Evolutionary conservation across 2,888 invertebrate species (phyloP).

Genomic region (Caenorhabditis sinica): DNA sequence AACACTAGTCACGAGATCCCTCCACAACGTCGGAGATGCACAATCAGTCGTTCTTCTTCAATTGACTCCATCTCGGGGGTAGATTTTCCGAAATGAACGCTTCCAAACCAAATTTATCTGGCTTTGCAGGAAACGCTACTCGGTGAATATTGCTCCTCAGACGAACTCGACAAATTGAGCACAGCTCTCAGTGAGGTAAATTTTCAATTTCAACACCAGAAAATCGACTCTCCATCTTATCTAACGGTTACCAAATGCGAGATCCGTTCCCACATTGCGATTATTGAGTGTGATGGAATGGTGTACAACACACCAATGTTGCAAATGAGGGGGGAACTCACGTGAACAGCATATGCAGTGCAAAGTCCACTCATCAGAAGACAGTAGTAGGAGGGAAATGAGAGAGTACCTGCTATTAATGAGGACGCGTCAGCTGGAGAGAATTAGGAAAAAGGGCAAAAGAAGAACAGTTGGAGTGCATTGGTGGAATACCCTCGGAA

Average conservation of each 20-base stretch:
- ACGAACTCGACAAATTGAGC: slow-evolving; percentile 82
- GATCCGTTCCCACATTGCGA: not conserved
- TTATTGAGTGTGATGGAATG: slow-evolving; percentile 17
- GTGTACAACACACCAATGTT: slow-evolving; percentile 36
- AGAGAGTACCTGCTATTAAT: slow-evolving; percentile 22
- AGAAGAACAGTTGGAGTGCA: slow-evolving; percentile 14
- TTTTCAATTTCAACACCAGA: not conserved
- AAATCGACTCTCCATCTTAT: not conserved
- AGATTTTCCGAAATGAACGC: not conserved
- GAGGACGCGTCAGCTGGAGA: slow-evolving; percentile 45
- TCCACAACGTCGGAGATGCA: slow-evolving; percentile 33
- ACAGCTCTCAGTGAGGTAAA: slow-evolving; percentile 81
- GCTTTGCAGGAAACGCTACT: slow-evolving; percentile 66
- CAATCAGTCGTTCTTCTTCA: slow-evolving; percentile 54
- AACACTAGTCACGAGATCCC: slow-evolving; percentile 42
- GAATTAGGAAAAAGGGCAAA: slow-evolving; percentile 17
- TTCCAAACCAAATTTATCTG: no score
- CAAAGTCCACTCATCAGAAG: slow-evolving; percentile 48
- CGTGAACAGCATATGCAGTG: slow-evolving; percentile 42
- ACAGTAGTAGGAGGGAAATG: not conserved
- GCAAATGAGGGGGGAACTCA: slow-evolving; percentile 46
- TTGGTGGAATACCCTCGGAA: not conserved
- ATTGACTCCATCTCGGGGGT: slow-evolving; percentile 60
- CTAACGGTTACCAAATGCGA: not conserved
- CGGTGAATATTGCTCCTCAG: slow-evolving; percentile 73